Evolutionary conservation across 2,888 invertebrate species (phyloP).

Genomic region (Schrankia costaestrigalis): DNA sequence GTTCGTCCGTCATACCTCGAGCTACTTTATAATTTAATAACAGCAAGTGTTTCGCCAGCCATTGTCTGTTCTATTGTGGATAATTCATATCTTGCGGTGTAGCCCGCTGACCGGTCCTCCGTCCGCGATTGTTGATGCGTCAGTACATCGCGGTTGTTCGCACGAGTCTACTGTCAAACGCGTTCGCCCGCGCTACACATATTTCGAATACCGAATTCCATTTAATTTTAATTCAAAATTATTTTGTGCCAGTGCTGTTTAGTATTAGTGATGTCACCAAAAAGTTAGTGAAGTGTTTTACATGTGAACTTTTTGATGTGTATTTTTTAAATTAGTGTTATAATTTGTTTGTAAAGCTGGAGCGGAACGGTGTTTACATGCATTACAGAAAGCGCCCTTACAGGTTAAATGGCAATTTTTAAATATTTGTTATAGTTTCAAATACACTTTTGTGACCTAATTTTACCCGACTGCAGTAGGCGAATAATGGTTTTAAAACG

Average conservation of each 20-base stretch:
- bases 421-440: not conserved
- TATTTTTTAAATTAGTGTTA: constrained; percentile 40
- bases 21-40: constrained; percentile 66
- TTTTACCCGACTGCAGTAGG: too few relatives aligned
- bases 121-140: constrained; percentile 56
- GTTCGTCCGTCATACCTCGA: constrained; percentile 32
- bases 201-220: constrained; percentile 30
- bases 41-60: constrained; percentile 52
- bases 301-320: constrained; percentile 41
- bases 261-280: constrained; percentile 41
- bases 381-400: constrained; percentile 79
- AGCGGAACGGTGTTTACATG: constrained; percentile 76
- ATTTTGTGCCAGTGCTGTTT: constrained; percentile 20
- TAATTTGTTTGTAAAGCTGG: constrained; percentile 70
- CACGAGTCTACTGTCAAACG: constrained; percentile 39
- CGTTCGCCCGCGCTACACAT: constrained; percentile 33
- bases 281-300: constrained; percentile 24
- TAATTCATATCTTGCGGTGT: constrained; percentile 56
- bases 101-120: constrained; percentile 48
- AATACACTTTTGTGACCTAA: too few relatives aligned
- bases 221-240: constrained; percentile 22
- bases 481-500: too few relatives aligned
- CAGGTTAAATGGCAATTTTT: constrained; percentile 51
- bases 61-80: constrained; percentile 47
- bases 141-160: constrained; percentile 60